Evolutionary conservation across 2,797 vertebrate genomes (phyloP).

Genomic region (Protonibea diacanthus): DNA sequence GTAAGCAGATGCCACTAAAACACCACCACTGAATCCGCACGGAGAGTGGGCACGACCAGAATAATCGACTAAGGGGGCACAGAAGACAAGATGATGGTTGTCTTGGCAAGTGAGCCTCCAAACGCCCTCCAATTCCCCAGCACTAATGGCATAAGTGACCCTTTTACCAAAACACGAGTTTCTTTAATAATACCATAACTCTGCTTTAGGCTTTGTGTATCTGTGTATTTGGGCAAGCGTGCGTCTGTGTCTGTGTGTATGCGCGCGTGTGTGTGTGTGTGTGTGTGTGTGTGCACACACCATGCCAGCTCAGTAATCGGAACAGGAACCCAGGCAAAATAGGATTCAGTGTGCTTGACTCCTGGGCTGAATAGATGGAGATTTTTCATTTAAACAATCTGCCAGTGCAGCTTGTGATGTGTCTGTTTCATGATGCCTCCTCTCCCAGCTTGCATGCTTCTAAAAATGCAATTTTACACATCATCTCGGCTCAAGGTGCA

Average conservation of each 20-base stretch:
- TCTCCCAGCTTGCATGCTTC: conserved; percentile 62
- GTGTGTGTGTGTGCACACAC: conserved; percentile 18
- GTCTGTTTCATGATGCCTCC: conserved; percentile 65
- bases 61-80: conserved; percentile 46
- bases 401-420: conserved; percentile 61
- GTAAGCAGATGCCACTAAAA: conserved; percentile 76
- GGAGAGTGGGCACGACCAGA: conserved; percentile 43
- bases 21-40: conserved; percentile 61
- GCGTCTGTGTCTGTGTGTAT: conserved; percentile 6
- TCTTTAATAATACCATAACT: conserved; percentile 60
- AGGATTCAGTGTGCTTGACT: conserved; percentile 73
- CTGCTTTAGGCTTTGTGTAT: conserved; percentile 53
- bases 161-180: conserved; percentile 62
- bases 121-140: conserved; percentile 43
- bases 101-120: conserved; percentile 65
- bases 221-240: conserved; percentile 11
- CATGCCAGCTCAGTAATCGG: conserved; percentile 65
- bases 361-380: conserved; percentile 68
- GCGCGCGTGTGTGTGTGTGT: conserved; percentile 2
- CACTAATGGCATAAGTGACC: conserved; percentile 70
- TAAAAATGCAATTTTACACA: conserved; percentile 79
- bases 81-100: conserved; percentile 67
- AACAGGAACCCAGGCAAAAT: conserved; percentile 69
- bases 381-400: conserved; percentile 77
- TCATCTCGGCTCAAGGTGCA: conserved; percentile 75